Evolutionary conservation across 2,113 vertebrate species (phyloP).

Genomic region (Toxotes chatareus): DNA sequence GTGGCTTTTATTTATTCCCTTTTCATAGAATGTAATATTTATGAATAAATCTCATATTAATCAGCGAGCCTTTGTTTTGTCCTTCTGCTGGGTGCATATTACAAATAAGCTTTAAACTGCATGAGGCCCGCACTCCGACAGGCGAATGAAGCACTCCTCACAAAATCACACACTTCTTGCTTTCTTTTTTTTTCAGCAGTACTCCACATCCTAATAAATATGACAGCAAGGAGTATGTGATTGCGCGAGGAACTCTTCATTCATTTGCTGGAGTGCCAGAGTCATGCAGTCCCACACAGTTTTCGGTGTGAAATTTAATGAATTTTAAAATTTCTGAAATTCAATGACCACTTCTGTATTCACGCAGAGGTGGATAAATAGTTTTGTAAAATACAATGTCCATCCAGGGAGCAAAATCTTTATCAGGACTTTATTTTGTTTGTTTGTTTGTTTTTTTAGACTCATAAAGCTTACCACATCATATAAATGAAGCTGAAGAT

Average conservation of each 20-base stretch:
- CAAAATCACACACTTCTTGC: conserved; percentile 8
- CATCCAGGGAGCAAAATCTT: background rate
- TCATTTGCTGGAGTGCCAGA: conserved; percentile 20
- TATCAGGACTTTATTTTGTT: background rate
- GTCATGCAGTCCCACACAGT: background rate
- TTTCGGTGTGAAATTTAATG: conserved; percentile 1
- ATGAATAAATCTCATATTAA: conserved; percentile 3
- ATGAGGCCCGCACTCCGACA: background rate
- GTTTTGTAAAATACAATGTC: background rate
- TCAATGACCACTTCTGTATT: background rate
- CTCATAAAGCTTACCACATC: background rate
- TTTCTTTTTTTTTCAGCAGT: conserved; percentile 4
- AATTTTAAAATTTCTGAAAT: conserved; percentile 7
- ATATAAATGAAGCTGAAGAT: background rate
- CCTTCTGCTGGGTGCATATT: background rate
- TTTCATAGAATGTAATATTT: conserved; percentile 14
- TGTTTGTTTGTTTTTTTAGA: background rate
- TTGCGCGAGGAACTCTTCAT: conserved; percentile 9
- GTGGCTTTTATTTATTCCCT: background rate
- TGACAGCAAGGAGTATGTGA: conserved; percentile 24
- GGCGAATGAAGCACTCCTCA: conserved; percentile 11
- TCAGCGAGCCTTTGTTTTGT: conserved; percentile 19
- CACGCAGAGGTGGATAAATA: background rate
- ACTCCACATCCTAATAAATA: conserved; percentile 12
- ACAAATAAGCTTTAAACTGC: conserved; percentile 18